A percentile compares a stretch with the other conserved stretches of the same genome.
Evolutionary conservation across 2,113 vertebrate genomes (phyloP).

Genomic region (Carettochelys insculpta): DNA sequence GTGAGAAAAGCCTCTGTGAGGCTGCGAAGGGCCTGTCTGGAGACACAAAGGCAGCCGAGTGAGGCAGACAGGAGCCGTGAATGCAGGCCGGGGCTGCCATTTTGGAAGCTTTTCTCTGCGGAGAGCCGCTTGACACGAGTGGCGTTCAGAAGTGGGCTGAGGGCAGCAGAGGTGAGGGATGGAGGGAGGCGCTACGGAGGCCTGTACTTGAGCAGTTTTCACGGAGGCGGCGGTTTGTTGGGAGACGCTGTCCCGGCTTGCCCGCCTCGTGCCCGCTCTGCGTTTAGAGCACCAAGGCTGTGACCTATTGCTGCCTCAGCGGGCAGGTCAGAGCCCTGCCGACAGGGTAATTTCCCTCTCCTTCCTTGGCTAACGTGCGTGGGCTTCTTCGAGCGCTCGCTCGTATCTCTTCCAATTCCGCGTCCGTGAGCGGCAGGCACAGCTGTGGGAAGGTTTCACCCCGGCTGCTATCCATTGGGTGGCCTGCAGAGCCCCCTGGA

Average conservation of each 20-base stretch:
- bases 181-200: neutral
- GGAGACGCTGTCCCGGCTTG: too few relatives aligned
- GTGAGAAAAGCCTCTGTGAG: neutral
- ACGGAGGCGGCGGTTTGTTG: too few relatives aligned
- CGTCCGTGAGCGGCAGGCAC: too few relatives aligned
- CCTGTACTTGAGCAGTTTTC: neutral
- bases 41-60: constrained; percentile 13
- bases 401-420: too few relatives aligned
- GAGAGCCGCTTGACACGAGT: neutral
- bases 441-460: too few relatives aligned
- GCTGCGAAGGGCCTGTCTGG: constrained; percentile 7
- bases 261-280: fast-evolving
- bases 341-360: fast-evolving
- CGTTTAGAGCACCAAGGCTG: neutral
- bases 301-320: fast-evolving
- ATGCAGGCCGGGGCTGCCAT: neutral
- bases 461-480: too few relatives aligned
- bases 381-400: too few relatives aligned
- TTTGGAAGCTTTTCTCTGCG: neutral
- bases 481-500: too few relatives aligned
- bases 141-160: neutral
- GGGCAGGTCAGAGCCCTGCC: neutral
- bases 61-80: fast-evolving
- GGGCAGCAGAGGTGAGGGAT: neutral
- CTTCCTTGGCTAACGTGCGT: neutral